phyloP scores from a whole-genome alignment of 2,113 vertebrate species.

The Condylura cristata region DNA sequence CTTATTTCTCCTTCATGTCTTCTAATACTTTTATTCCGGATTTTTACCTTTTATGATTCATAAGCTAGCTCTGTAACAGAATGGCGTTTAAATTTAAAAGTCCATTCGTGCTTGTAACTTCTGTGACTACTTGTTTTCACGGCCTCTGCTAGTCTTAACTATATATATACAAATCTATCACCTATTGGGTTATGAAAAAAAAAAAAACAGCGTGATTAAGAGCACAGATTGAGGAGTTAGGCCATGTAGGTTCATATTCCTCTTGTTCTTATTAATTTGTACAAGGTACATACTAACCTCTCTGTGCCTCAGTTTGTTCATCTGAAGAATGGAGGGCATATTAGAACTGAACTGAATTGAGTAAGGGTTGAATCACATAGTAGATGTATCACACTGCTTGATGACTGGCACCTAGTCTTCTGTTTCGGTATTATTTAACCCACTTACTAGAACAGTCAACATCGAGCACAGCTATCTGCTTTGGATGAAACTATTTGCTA shows the following conservation, averaged over 20 bases:
- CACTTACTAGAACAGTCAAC: background rate
- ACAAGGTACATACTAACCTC: background rate
- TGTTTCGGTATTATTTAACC: background rate
- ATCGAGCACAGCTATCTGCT: background rate
- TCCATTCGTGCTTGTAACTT: background rate
- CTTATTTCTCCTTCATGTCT: background rate
- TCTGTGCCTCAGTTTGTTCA: background rate
- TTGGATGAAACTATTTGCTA: background rate
- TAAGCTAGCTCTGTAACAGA: background rate
- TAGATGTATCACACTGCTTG: background rate
- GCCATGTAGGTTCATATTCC: background rate
- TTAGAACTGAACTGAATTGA: background rate
- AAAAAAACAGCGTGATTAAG: background rate
- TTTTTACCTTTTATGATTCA: background rate
- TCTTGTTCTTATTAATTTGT: background rate
- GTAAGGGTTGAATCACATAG: background rate
- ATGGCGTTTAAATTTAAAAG: background rate
- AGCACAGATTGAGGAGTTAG: background rate
- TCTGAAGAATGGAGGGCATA: background rate
- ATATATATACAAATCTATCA: background rate
- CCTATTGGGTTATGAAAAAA: background rate
- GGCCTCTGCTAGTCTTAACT: background rate
- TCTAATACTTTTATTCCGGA: background rate
- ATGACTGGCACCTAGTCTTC: background rate
- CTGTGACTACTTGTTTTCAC: background rate